These are phyloP conservation scores for Pachydiplax longipennis DNA, from an alignment of 2,888 invertebrate species.

Conservation along the genomic window DNA sequence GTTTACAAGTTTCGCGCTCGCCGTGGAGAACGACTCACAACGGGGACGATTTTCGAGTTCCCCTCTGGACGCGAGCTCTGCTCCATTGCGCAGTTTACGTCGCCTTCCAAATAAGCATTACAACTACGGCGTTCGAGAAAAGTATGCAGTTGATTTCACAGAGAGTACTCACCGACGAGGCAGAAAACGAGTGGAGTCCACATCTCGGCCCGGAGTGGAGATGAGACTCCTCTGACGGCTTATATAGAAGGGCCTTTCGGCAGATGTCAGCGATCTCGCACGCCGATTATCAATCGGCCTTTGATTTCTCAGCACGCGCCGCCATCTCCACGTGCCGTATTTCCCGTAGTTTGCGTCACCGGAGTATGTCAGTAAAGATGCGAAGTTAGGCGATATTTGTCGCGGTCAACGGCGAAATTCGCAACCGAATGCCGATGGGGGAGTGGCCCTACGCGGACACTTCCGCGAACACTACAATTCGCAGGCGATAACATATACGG, in stretches of 20 bases:
- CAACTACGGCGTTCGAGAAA: too few relatives aligned
- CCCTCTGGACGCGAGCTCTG: background rate
- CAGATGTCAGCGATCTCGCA: background rate
- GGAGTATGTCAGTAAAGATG: too few relatives aligned
- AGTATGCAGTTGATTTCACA: background rate
- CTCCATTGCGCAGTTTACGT: too few relatives aligned
- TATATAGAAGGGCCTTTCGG: background rate
- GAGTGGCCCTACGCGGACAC: too few relatives aligned
- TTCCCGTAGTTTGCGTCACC: too few relatives aligned
- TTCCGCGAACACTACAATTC: too few relatives aligned
- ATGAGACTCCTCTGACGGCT: background rate
- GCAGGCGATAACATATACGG: too few relatives aligned
- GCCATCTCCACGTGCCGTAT: background rate
- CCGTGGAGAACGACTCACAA: background rate
- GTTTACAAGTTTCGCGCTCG: background rate
- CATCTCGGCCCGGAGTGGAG: slow-evolving; percentile 54
- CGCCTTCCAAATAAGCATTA: too few relatives aligned
- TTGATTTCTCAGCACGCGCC: background rate
- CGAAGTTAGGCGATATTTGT: too few relatives aligned
- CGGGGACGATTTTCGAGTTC: too few relatives aligned
- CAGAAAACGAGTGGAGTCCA: slow-evolving; percentile 57
- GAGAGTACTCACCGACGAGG: slow-evolving; percentile 57
- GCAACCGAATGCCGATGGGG: too few relatives aligned
- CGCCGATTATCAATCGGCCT: background rate
- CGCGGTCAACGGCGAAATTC: too few relatives aligned